Percentiles rank a stretch among this genome's conserved stretches.
Evolutionary conservation across 1,140 invertebrate species (phyloP).

Genomic region (Drosophila busckii): DNA sequence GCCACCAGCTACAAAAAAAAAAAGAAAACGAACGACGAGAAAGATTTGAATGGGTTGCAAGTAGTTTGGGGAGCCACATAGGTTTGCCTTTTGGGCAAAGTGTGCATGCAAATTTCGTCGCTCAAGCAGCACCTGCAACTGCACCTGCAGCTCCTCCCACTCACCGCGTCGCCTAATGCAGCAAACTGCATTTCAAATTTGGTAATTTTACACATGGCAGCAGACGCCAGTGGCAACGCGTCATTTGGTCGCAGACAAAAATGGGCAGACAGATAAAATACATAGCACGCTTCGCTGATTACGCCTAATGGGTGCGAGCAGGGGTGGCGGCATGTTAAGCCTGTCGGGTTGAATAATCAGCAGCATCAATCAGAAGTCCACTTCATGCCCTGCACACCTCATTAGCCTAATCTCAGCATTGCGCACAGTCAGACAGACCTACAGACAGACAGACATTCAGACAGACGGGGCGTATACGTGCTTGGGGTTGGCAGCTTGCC

Average conservation of each 20-base stretch:
- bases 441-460: not conserved
- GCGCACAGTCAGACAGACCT: constrained; percentile 40
- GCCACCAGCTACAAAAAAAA: constrained; percentile 4
- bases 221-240: constrained; percentile 34
- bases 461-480: not conserved
- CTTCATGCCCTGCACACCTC: constrained; percentile 56
- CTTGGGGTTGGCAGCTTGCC: not conserved
- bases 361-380: constrained; percentile 61
- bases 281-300: constrained; percentile 12
- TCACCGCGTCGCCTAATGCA: constrained; percentile 46
- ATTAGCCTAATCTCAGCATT: constrained; percentile 71
- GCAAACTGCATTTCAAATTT: constrained; percentile 68
- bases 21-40: too few relatives aligned
- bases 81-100: too few relatives aligned
- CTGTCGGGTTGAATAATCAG: constrained; percentile 71
- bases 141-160: not conserved
- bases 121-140: constrained; percentile 64
- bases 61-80: too few relatives aligned
- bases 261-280: constrained; percentile 56
- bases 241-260: constrained; percentile 37
- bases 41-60: too few relatives aligned
- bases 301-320: not conserved
- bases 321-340: constrained; percentile 22
- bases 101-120: constrained; percentile 33
- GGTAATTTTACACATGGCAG: constrained; percentile 65